These are phyloP conservation scores for Atherinomorus stipes DNA, from an alignment of 2,113 vertebrate species.

Conservation along the genomic window DNA sequence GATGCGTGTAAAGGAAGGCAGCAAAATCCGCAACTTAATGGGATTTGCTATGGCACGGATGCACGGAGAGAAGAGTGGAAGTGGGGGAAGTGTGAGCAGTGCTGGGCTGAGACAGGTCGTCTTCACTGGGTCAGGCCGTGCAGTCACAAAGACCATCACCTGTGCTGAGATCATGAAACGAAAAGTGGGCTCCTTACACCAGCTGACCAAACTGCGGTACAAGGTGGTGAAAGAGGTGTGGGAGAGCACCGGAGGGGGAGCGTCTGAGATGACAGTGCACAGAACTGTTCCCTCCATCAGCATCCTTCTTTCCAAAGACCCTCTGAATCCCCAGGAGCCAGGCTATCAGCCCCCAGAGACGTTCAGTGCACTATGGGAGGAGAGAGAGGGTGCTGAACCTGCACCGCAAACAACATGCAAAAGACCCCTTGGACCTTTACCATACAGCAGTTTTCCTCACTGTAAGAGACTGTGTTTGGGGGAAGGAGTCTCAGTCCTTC, in stretches of 20 bases:
- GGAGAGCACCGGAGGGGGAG: conserved; percentile 86
- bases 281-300: conserved; percentile 94
- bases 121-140: conserved; percentile 93
- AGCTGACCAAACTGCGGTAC: conserved; percentile 93
- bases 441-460: conserved; percentile 59
- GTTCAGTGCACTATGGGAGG: conserved; percentile 71
- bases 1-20: conserved; percentile 98
- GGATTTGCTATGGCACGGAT: conserved; percentile 93
- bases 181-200: conserved; percentile 91
- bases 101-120: conserved; percentile 87
- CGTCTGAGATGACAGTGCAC: conserved; percentile 88
- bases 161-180: conserved; percentile 98
- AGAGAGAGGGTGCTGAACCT: conserved; percentile 50
- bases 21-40: conserved; percentile 98
- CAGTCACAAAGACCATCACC: conserved; percentile 96
- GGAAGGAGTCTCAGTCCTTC: conserved; percentile 61
- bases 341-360: conserved; percentile 92
- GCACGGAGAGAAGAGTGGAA: conserved; percentile 83
- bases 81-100: conserved; percentile 19
- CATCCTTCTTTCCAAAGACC: conserved; percentile 96
- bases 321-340: conserved; percentile 88
- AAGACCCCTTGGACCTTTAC: conserved; percentile 69
- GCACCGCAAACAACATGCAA: conserved; percentile 66
- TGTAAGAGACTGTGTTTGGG: conserved; percentile 78
- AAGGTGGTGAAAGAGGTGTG: conserved; percentile 92